phyloP scores from a whole-genome alignment of 2,113 vertebrate genomes.

The Chionis minor region DNA sequence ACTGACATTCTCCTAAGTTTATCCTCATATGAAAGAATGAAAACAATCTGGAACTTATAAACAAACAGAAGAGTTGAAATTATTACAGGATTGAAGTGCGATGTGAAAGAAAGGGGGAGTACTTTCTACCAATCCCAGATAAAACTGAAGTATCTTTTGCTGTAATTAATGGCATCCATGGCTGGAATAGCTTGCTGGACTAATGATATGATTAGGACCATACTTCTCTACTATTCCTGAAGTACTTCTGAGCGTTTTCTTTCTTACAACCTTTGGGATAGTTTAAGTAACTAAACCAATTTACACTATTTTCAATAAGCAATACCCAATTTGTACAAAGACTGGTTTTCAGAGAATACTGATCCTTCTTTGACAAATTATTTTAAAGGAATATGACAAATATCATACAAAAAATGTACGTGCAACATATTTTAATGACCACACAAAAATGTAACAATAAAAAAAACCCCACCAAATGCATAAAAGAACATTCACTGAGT shows the following conservation, averaged over 20 bases:
- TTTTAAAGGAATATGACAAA: background rate
- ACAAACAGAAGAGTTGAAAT: constrained; percentile 6
- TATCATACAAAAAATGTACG: background rate
- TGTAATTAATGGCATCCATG: background rate
- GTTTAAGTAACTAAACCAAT: background rate
- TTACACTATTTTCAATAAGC: background rate
- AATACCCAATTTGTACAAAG: background rate
- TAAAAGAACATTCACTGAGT: background rate
- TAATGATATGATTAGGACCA: background rate
- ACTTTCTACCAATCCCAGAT: background rate
- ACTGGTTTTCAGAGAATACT: background rate
- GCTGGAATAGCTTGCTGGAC: background rate
- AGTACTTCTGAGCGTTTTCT: background rate
- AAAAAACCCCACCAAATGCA: background rate
- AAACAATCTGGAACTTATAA: constrained; percentile 32
- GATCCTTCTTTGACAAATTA: background rate
- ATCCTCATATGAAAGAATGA: background rate
- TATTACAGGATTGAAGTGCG: background rate
- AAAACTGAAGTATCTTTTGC: background rate
- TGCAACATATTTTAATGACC: background rate
- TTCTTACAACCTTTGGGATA: background rate
- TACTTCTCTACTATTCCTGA: background rate
- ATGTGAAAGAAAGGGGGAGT: background rate
- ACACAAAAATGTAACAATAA: background rate
- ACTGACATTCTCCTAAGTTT: background rate